Percentiles rank a stretch among this genome's conserved stretches.
Evolutionary conservation across 2,797 vertebrate species (phyloP).

Genomic region (Hoplostethus mediterraneus): DNA sequence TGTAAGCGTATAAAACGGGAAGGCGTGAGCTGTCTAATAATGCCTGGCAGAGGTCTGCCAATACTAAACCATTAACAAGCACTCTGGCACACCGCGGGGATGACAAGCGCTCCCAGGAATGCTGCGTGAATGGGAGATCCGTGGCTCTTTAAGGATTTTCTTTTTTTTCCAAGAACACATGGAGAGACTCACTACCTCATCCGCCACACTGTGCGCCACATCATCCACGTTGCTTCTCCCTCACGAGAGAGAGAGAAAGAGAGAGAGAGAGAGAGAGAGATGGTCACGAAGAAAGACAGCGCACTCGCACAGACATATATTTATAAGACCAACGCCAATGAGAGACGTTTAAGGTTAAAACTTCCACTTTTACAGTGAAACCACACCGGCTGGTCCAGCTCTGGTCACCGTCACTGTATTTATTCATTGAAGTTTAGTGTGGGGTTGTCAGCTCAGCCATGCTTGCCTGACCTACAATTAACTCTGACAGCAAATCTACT

Average conservation of each 20-base stretch:
- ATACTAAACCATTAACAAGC: slow-evolving; percentile 72
- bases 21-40: slow-evolving; percentile 51
- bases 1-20: slow-evolving; percentile 52
- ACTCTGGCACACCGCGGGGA: slow-evolving; percentile 46
- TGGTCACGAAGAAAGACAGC: slow-evolving; percentile 26
- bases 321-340: slow-evolving; percentile 7
- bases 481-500: slow-evolving; percentile 64
- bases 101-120: slow-evolving; percentile 73
- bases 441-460: slow-evolving; percentile 48
- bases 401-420: slow-evolving; percentile 40
- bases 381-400: slow-evolving; percentile 34
- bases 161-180: slow-evolving; percentile 53
- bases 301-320: slow-evolving; percentile 27
- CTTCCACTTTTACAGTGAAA: slow-evolving; percentile 39
- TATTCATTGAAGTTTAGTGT: slow-evolving; percentile 51
- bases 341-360: slow-evolving; percentile 40
- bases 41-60: slow-evolving; percentile 48
- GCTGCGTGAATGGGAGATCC: slow-evolving; percentile 65
- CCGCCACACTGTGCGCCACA: slow-evolving; percentile 66
- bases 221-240: slow-evolving; percentile 62
- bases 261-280: slow-evolving; percentile 11
- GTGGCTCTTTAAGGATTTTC: slow-evolving; percentile 55
- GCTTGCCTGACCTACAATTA: slow-evolving; percentile 60
- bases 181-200: slow-evolving; percentile 60
- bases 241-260: slow-evolving; percentile 24